These are phyloP conservation scores for Anthoscopus minutus DNA, from an alignment of 2,113 vertebrate species.

Conservation along the genomic window DNA sequence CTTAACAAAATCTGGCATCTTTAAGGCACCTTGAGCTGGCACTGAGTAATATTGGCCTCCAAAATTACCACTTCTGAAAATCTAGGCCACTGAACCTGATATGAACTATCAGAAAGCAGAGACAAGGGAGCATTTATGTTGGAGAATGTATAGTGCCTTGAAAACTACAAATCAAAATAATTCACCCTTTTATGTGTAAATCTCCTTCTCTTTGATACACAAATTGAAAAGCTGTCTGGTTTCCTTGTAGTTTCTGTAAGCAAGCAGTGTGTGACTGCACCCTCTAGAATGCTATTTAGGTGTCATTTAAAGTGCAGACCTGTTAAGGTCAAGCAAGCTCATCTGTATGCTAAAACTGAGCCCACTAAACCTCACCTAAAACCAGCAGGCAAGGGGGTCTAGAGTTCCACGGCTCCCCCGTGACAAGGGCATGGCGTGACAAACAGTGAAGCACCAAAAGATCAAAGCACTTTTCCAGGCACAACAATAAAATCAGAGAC, in stretches of 20 bases:
- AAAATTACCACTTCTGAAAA: neutral
- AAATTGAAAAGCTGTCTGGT: conserved; percentile 64
- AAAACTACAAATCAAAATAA: conserved; percentile 56
- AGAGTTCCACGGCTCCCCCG: fast-evolving
- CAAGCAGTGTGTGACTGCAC: neutral
- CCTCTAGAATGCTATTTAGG: conserved; percentile 18
- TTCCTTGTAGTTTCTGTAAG: conserved; percentile 28
- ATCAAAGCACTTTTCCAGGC: neutral
- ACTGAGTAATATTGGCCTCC: neutral
- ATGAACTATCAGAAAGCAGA: conserved; percentile 19
- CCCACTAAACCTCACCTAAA: neutral
- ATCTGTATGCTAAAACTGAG: conserved; percentile 14
- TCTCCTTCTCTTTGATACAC: conserved; percentile 31
- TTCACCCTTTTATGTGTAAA: conserved; percentile 53
- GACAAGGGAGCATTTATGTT: conserved; percentile 15
- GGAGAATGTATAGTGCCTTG: neutral
- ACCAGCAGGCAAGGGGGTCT: neutral
- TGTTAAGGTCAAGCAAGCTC: conserved; percentile 14
- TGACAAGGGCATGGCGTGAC: neutral
- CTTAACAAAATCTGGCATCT: neutral
- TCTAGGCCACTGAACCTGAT: conserved; percentile 11
- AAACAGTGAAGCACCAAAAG: neutral
- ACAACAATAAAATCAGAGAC: neutral
- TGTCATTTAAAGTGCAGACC: conserved; percentile 19
- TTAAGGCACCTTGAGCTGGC: neutral